Conservation (phyloP, 2,113 vertebrate species). For the Dendropsophus ebraccatus region DNA sequence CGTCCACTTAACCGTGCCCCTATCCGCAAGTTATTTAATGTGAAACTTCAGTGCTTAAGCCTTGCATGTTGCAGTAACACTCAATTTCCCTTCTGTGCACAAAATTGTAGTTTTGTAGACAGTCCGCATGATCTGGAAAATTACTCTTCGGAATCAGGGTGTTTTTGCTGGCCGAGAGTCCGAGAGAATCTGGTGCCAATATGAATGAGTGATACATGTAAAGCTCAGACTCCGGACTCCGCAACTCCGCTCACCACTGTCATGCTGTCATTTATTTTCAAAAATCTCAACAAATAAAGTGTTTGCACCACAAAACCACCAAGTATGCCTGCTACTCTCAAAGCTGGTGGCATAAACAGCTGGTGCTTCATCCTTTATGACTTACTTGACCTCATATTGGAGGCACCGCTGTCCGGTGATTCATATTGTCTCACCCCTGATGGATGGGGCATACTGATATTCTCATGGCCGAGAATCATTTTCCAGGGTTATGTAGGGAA, state of each 20-base stretch:
- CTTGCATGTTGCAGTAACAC: neutral
- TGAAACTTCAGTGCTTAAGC: neutral
- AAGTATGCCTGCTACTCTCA: neutral
- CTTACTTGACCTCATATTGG: neutral
- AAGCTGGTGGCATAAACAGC: neutral
- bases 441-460: conserved; percentile 47
- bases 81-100: neutral
- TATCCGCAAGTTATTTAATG: neutral
- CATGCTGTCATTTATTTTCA: neutral
- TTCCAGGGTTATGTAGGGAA: conserved; percentile 52
- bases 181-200: neutral
- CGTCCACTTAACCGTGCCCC: neutral
- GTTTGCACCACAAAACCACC: neutral
- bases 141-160: conserved; percentile 3
- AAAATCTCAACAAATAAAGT: neutral
- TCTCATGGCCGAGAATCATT: conserved; percentile 36
- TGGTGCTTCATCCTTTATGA: neutral
- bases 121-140: neutral
- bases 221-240: neutral
- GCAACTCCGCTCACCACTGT: neutral
- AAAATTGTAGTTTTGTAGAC: neutral
- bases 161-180: conserved; percentile 20
- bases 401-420: conserved; percentile 24
- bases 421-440: conserved; percentile 29
- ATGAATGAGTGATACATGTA: conserved; percentile 26